Conservation (phyloP, 2,888 invertebrate genomes). For the Campopleginae sp. region DNA sequence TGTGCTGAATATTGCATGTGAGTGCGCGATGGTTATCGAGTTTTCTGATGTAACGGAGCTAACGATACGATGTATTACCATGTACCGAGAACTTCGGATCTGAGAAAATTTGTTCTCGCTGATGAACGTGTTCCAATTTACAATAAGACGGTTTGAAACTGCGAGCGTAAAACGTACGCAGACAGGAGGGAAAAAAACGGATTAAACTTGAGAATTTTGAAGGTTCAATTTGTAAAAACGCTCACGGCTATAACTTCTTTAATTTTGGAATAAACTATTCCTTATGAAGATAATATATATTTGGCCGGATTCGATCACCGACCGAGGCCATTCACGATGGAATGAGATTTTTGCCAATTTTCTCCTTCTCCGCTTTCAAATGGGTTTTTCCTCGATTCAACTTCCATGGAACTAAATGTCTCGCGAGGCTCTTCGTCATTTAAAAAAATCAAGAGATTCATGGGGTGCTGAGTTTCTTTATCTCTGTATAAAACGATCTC, state of each 20-base stretch:
- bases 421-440: neutral
- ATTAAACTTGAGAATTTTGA: neutral
- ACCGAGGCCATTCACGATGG: neutral
- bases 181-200: neutral
- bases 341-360: slow-evolving; percentile 1
- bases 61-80: slow-evolving; percentile 2
- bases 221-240: neutral
- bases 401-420: neutral
- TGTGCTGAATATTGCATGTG: slow-evolving; percentile 15
- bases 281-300: neutral
- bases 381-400: neutral
- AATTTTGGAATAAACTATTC: neutral
- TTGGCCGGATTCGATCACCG: neutral
- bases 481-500: neutral
- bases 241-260: neutral
- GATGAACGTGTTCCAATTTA: neutral
- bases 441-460: neutral
- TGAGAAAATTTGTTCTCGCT: slow-evolving; percentile 73
- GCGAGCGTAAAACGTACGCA: neutral
- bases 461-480: neutral
- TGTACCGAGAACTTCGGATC: slow-evolving; percentile 57
- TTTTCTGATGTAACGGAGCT: neutral
- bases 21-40: slow-evolving; percentile 9
- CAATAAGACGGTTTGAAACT: neutral
- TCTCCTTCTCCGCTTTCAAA: neutral